These are phyloP conservation scores for Erethizon dorsatum DNA, from an alignment of 2,797 vertebrate genomes.

Conservation along the genomic window DNA sequence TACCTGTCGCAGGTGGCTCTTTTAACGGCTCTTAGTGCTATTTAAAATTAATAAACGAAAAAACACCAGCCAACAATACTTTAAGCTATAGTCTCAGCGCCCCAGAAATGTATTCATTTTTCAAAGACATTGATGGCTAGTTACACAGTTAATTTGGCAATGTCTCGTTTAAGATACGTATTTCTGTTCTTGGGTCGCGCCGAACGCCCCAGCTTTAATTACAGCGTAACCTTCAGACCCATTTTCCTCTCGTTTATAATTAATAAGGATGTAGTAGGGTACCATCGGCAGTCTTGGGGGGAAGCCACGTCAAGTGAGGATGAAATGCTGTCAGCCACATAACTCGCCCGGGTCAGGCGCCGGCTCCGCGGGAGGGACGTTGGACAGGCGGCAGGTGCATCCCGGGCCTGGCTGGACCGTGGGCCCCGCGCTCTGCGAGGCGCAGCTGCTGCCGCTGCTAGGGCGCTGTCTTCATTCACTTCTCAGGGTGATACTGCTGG, in stretches of 20 bases:
- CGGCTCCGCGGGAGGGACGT: not conserved
- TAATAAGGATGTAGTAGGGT: constrained; percentile 62
- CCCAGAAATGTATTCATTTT: constrained; percentile 70
- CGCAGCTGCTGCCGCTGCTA: not conserved
- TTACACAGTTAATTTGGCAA: constrained; percentile 80
- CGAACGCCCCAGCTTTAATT: constrained; percentile 78
- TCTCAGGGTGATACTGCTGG: not conserved
- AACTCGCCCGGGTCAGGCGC: not conserved
- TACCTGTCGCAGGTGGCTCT: constrained; percentile 23
- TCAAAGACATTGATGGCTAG: constrained; percentile 69
- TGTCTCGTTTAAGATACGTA: constrained; percentile 78
- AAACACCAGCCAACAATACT: constrained; percentile 70
- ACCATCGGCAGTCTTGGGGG: constrained; percentile 65
- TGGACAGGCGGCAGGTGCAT: too few species aligned
- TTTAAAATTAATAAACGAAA: constrained; percentile 65
- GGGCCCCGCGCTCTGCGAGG: not conserved
- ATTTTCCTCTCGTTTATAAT: constrained; percentile 72
- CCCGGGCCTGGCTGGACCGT: not conserved
- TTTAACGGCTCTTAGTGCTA: constrained; percentile 60
- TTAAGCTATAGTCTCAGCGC: constrained; percentile 70
- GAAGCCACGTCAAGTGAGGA: constrained; percentile 56
- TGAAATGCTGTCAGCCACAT: not conserved
- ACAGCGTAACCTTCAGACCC: constrained; percentile 78
- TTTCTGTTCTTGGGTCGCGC: constrained; percentile 75
- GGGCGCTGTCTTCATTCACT: not conserved